These are phyloP conservation scores for Malacosoma neustria DNA, from an alignment of 2,888 invertebrate species.

Conservation along the genomic window DNA sequence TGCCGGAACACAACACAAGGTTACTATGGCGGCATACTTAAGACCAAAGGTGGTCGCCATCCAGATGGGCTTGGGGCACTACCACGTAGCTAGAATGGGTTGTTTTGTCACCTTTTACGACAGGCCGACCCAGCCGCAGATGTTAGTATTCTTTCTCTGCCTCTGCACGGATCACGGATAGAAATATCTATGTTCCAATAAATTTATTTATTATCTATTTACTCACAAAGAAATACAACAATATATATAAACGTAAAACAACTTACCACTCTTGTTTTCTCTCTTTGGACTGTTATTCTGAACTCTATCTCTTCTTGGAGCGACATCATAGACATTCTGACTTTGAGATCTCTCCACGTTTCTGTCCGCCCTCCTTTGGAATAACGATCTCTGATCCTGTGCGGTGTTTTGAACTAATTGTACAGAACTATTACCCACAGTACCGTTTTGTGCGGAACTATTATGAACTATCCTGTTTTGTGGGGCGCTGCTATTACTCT, in stretches of 20 bases:
- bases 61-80: no score
- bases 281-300: slow-evolving; percentile 40
- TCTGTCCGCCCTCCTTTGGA: slow-evolving; percentile 19
- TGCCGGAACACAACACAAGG: no score
- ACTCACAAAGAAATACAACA: no score
- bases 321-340: slow-evolving; percentile 47
- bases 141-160: no score
- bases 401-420: neutral
- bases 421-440: neutral
- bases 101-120: no score
- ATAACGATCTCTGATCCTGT: neutral
- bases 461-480: neutral
- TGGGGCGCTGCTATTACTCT: slow-evolving; percentile 20
- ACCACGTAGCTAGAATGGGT: no score
- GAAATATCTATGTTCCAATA: no score
- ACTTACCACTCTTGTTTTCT: slow-evolving; percentile 46
- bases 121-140: no score
- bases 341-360: slow-evolving; percentile 51
- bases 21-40: no score
- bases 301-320: slow-evolving; percentile 34
- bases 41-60: no score
- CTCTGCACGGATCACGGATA: no score
- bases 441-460: neutral
- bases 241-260: neutral
- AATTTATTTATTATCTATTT: no score